phyloP scores from a whole-genome alignment of 2,888 invertebrate genomes.

The Rotaria magnacalcarata region DNA sequence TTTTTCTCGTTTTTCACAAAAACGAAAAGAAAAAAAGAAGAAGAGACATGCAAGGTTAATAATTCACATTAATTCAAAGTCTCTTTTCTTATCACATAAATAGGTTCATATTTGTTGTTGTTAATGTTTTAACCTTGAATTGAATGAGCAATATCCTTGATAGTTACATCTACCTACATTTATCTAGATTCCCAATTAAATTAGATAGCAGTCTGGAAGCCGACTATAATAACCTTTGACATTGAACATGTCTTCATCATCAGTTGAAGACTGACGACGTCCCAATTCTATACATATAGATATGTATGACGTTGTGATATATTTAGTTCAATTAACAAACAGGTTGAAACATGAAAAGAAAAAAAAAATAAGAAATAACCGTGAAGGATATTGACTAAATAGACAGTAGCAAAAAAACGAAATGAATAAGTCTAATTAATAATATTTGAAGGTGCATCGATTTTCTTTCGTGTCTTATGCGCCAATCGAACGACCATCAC shows the following conservation, averaged over 20 bases:
- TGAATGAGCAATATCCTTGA: neutral
- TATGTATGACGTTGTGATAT: neutral
- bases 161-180: neutral
- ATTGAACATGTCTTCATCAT: conserved; percentile 13
- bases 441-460: neutral
- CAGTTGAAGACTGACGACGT: no score
- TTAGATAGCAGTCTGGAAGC: neutral
- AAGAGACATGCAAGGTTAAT: neutral
- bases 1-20: neutral
- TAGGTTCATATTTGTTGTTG: neutral
- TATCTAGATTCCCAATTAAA: neutral
- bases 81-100: neutral
- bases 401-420: neutral
- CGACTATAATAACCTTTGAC: conserved; percentile 16
- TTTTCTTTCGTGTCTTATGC: neutral
- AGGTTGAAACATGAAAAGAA: neutral
- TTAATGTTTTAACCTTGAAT: neutral
- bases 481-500: neutral
- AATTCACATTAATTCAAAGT: neutral
- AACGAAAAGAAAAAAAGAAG: neutral
- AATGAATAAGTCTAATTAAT: neutral
- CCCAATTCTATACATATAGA: neutral
- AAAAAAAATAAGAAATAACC: conserved; percentile 2
- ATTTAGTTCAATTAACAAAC: conserved; percentile 18
- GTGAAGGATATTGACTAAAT: conserved; percentile 2